phyloP scores from a whole-genome alignment of 2,797 vertebrate genomes.

The Miichthys miiuy region DNA sequence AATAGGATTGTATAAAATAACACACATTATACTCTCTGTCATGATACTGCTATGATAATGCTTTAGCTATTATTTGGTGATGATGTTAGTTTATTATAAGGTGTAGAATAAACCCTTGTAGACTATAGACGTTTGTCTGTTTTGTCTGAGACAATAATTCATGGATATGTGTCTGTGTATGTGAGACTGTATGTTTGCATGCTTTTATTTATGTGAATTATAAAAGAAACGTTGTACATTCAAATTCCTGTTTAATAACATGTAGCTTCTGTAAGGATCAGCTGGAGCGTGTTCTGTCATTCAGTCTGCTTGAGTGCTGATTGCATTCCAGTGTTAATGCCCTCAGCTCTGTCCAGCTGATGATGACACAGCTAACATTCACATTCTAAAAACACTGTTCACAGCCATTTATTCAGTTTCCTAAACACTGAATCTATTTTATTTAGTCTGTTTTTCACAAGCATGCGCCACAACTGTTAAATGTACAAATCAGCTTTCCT shows the following conservation, averaged over 20 bases:
- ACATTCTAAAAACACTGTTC: slow-evolving; percentile 17
- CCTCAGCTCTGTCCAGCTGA: slow-evolving; percentile 52
- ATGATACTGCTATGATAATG: background rate
- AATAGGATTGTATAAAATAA: background rate
- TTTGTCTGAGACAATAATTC: background rate
- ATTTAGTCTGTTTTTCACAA: slow-evolving; percentile 9
- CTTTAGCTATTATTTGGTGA: background rate
- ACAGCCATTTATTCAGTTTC: slow-evolving; percentile 17
- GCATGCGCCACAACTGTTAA: background rate
- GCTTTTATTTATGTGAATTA: background rate
- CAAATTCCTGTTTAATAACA: slow-evolving; percentile 38
- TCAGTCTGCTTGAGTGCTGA: slow-evolving; percentile 63
- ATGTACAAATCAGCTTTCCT: too few relatives aligned
- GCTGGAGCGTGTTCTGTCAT: slow-evolving; percentile 54
- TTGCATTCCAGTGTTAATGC: slow-evolving; percentile 57
- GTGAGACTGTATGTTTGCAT: slow-evolving; percentile 2
- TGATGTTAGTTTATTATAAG: background rate
- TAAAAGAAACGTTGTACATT: slow-evolving; percentile 19
- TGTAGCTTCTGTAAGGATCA: slow-evolving; percentile 57
- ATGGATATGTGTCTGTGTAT: background rate
- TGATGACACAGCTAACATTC: slow-evolving; percentile 36
- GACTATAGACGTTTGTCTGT: background rate
- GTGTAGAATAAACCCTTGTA: background rate
- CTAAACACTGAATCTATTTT: slow-evolving; percentile 24
- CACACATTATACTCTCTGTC: too few relatives aligned